Evolutionary conservation across 1,140 invertebrate species (phyloP), one percentile per base, ranked within the genome.

Genomic region (Pteromalus puparum): DNA sequence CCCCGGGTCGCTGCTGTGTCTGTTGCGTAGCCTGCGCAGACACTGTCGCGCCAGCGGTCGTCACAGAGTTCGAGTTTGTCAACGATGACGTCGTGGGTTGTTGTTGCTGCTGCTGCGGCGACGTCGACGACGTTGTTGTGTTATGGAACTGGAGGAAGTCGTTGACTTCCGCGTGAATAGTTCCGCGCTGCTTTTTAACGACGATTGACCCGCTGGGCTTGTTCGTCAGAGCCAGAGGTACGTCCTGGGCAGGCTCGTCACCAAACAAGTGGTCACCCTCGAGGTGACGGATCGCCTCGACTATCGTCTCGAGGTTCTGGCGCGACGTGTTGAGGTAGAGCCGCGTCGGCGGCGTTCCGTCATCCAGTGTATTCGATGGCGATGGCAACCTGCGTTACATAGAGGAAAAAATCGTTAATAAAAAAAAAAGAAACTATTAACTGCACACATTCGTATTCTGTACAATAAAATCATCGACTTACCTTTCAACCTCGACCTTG

Each of bases 281-380:
- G 82, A 99, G 93, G 89, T 99, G 98, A 61, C 98, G 95, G 87
- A 99, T 99, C 34, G 99, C 99, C 91, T 99, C 98, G 12, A 99
- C 98, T 85, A 99, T 99, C 1, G 98, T 99, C 91, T 99, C 98
- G 84, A 99, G 93, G 91, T 99, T 99, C 90, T 98, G 97, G 65
- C 98, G 95, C 73, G 97, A 98, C 42, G 97, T 97, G 88, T 95
- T 97, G 26, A 96, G 91, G 88, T 96, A 97, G 12, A 97, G 90
- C 42, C 95, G 93, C 42, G 94, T 94, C n/a, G 95, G 93, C 2
- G 89, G 90, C 42, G 89, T 91, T 0, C 91, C 91, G 42, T 95
- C 94, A 53, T 95, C 95, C 34, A 95, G 90, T 0, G 93, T 91
- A 30, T 92, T 92, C 26, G 94, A 94, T 3, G 95, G 94, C 10